Evolutionary conservation across 2,888 invertebrate species (phyloP), one percentile per base, ranked within the genome.

Genomic region (Ichneumon xanthorius): DNA sequence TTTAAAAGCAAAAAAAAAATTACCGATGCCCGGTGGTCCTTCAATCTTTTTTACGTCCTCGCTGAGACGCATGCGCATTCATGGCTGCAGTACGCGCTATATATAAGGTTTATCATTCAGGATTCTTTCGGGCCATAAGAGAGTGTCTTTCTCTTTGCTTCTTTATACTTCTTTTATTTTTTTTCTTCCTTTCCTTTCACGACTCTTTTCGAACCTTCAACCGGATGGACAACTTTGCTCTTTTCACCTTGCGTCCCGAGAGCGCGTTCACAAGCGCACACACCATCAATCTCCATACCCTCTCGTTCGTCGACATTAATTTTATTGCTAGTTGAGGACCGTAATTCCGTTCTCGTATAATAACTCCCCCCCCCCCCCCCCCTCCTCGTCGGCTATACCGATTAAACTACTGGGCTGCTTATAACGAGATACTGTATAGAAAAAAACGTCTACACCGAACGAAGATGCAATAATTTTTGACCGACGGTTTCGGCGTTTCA

Each of bases 301-400:
- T 16, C 82, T 82, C 82, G 81, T 75, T 85, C 85, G 85, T 85
- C 82, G 85, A 82, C 85, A 82, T 85, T 85, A 82, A 85, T 85
- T 85, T 85, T 85, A 85, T 85, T 82, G 82, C 82, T 82, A 85
- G 85, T 85, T 85, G 85, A 85, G 82, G 79, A 85, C 79, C 85
- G 85, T 82, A 80, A 85, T 85, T 82, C 67, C 70, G 82, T 80
- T 63, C 82, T 82, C 85, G 76, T 85, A 85, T 85, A 82, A 82
- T 73, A 84, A 1, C 11, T 40, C 11, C 11, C 11, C 11, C 40
- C 40, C 7, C 40, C 40, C 3, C 40, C n/a, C 48, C 22, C 76
- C n/a, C 48, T n/a, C 76, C 0, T 2, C 1, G 11, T 30, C 30
- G 33, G 68, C 45, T 30, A 68, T 79, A 79, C 71, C 75, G 71